Conservation (phyloP, 2,113 vertebrate species). For the Tupaia tana region DNA sequence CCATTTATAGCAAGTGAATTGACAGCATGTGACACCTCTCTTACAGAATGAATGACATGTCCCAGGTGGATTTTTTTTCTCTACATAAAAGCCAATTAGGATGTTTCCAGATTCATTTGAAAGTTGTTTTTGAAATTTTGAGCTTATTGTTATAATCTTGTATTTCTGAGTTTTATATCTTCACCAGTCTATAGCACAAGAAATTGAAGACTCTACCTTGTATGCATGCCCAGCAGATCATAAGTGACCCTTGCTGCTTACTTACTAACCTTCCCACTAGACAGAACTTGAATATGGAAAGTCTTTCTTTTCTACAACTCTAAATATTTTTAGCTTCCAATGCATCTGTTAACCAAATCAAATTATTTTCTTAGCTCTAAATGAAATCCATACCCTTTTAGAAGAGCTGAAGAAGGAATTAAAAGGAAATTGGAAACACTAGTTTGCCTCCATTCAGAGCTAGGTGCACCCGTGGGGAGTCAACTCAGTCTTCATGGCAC, state of each 20-base stretch:
- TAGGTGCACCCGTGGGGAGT: not conserved
- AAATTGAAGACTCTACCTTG: not conserved
- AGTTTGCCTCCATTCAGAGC: not conserved
- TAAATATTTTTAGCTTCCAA: not conserved
- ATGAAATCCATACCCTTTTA: not conserved
- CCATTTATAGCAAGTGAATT: not conserved
- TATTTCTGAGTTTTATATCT: not conserved
- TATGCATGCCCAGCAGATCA: not conserved
- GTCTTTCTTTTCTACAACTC: not conserved
- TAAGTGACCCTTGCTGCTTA: not conserved
- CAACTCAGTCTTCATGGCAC: accelerated
- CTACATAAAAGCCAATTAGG: not conserved
- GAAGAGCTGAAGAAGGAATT: not conserved
- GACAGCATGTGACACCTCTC: not conserved
- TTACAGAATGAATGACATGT: not conserved
- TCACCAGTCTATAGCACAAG: not conserved
- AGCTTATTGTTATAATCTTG: not conserved
- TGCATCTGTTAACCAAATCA: not conserved
- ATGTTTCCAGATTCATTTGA: not conserved
- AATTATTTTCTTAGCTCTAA: constrained; percentile 9
- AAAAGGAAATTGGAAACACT: not conserved
- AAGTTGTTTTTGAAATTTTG: not conserved
- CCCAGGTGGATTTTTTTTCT: not conserved
- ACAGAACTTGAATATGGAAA: not conserved
- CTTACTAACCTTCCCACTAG: not conserved